Evolutionary conservation across 2,888 invertebrate genomes (phyloP), one percentile per base, ranked within the genome.

Genomic region (Temnothorax rugatulus): DNA sequence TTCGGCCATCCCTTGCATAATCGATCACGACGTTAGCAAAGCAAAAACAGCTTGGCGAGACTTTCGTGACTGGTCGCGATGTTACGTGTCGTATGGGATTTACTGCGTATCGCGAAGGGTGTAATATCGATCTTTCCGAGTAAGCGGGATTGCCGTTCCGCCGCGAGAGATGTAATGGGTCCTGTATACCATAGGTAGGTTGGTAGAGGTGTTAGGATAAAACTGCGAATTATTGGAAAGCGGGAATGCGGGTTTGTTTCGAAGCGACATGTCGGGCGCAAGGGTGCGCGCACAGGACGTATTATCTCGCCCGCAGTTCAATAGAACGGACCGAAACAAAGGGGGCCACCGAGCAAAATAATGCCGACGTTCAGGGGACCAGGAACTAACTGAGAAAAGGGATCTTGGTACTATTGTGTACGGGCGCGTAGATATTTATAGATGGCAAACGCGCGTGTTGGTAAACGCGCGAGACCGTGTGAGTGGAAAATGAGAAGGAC

Each of bases 291-390:
- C 86, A 87, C 86, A 89, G 91, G 92, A 90, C 92, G 93, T 92
- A 93, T 93, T 93, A 93, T 94, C 93, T 92, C 91, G 88, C 90
- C 90, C 89, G 89, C 91, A 88, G 94, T 93, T 94, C 93, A 93
- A 93, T 94, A 93, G 93, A 91, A 92, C 90, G 91, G 92, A 91
- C 92, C 93, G 92, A 93, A 93, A 94, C 94, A 94, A 93, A 92
- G 91, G 91, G 41, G 91, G 86, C 92, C 91, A 89, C 87, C 90
- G 91, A 90, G 92, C 91, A 93, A 93, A 93, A 93, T 94, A 94
- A 94, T 92, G 92, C 93, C 92, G 91, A 93, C 93, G 91, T 93
- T 93, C 93, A 90, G 90, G 57, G 89, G 90, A 91, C 89, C 89
- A 88, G 90, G 86, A 90, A 87, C 91, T 89, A 93, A 92, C 90